These are phyloP conservation scores for Macaria notata DNA, from an alignment of 2,888 invertebrate species.

Conservation along the genomic window DNA sequence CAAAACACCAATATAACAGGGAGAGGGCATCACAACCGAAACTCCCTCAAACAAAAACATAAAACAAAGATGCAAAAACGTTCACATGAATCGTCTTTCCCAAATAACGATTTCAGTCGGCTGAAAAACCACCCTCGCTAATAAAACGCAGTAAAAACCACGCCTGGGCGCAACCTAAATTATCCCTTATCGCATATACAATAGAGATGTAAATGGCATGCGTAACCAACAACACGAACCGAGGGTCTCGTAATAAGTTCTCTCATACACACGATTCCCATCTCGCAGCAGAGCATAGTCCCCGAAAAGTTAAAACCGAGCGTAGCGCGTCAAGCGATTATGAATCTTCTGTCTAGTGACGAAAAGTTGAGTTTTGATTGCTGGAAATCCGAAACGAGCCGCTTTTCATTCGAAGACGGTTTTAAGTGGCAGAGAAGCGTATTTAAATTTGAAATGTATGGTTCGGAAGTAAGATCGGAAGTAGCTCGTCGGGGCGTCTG, in stretches of 20 bases:
- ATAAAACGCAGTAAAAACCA: conserved; percentile 36
- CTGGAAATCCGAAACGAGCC: conserved; percentile 25
- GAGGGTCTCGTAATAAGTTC: conserved; percentile 45
- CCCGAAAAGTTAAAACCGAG: conserved; percentile 46
- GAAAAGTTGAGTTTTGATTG: conserved; percentile 50
- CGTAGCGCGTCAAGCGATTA: conserved; percentile 44
- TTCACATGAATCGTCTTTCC: conserved; percentile 50
- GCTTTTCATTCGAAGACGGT: conserved; percentile 25
- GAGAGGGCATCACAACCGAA: conserved; percentile 5
- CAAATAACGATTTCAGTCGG: conserved; percentile 52
- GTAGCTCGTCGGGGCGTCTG: conserved; percentile 37
- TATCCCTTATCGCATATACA: conserved; percentile 35
- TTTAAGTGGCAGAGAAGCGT: conserved; percentile 35
- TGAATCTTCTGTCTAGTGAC: conserved; percentile 43
- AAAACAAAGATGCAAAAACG: conserved; percentile 48
- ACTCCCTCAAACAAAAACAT: conserved; percentile 33
- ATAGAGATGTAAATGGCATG: conserved; percentile 47
- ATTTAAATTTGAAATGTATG: conserved; percentile 41
- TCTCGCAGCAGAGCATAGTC: conserved; percentile 9
- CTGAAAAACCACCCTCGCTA: conserved; percentile 32
- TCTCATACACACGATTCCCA: conserved; percentile 21
- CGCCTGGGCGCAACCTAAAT: conserved; percentile 36
- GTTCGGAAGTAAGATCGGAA: conserved; percentile 35
- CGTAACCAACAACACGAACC: conserved; percentile 23
- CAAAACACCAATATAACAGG: conserved; percentile 12